Base-by-base conservation (phyloP, 2,113 vertebrate species). In the Lanius collurio region DNA sequence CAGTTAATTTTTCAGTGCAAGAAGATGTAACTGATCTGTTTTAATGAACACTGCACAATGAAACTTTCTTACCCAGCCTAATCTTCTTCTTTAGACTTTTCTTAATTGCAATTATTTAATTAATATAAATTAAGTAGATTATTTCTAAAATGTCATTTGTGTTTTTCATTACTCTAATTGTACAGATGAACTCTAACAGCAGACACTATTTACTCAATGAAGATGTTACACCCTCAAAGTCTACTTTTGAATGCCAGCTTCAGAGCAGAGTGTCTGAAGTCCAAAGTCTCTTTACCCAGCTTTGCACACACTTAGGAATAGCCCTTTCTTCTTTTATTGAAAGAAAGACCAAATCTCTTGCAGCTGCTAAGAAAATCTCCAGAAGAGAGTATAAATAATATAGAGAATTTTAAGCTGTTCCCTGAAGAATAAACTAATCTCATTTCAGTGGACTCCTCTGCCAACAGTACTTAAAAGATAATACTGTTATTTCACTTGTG, bases 361-460 rank as follows among this genome's bases (percentile, higher is more conserved):
- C 5, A 41, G 39, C 21, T 81, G 39, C 78, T 87, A 68, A 82
- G 81, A 84, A 91, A 94, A 93, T 68, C 74, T 71, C 80, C 41
- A 84, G 70, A 87, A 82, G 19, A 22, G 44, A 75, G 5, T 64
- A 59, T 24, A 89, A 63, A 20, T 90, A 93, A 94, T 79, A 62
- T 8, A 76, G 81, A 68, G 74, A 95, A 89, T 41, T 44, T 75
- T 52, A 93, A 91, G 55, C 41, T 85, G 21, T 73, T 55, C 57
- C 82, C 67, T 46, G 46, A 79, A 95, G 92, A 93, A 79, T 83
- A 82, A 94, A 85, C 62, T 79, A 79, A 84, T 88, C 75, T 83
- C 44, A 76, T 87, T 90, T 79, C 62, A 82, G 53, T 21, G 30
- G 65, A 87, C 24, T 84, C 15, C 27, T 89, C 56, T 89, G 80